These are phyloP conservation scores for Glaucidium brasilianum DNA, from an alignment of 2,113 vertebrate species.

Conservation along the genomic window DNA sequence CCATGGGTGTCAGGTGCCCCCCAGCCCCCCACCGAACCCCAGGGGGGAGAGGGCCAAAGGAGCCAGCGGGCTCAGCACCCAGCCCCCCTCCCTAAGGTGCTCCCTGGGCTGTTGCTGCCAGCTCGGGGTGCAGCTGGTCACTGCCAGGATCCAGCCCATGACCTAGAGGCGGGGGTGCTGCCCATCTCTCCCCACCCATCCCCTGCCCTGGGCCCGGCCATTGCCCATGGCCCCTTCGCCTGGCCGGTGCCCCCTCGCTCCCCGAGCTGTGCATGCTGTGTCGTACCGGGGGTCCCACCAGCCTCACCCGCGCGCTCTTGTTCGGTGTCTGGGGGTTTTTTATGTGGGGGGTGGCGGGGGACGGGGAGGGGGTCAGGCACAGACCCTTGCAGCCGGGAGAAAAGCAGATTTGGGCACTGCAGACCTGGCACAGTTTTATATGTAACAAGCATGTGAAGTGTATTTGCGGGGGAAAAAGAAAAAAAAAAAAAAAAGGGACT, in stretches of 20 bases:
- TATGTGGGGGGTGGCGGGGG: neutral
- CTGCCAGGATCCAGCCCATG: neutral
- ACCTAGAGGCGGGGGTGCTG: neutral
- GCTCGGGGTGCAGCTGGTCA: neutral
- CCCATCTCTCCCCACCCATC: neutral
- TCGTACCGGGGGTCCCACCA: neutral
- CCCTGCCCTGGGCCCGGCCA: neutral
- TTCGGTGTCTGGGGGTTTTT: neutral
- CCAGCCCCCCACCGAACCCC: neutral
- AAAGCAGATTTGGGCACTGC: neutral
- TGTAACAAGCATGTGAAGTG: constrained; percentile 31
- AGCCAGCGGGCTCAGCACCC: neutral
- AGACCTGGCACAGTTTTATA: neutral
- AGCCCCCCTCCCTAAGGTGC: neutral
- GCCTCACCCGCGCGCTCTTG: neutral
- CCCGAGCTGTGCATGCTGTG: neutral
- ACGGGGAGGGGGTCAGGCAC: neutral
- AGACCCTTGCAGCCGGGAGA: neutral
- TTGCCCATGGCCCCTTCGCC: neutral
- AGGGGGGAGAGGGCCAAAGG: neutral
- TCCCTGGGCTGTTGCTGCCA: neutral
- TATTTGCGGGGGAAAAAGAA: neutral
- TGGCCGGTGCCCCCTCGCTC: neutral
- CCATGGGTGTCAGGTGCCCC: neutral
- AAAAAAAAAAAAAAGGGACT: neutral